phyloP scores from a whole-genome alignment of 2,888 invertebrate genomes.

The Tigriopus californicus region DNA sequence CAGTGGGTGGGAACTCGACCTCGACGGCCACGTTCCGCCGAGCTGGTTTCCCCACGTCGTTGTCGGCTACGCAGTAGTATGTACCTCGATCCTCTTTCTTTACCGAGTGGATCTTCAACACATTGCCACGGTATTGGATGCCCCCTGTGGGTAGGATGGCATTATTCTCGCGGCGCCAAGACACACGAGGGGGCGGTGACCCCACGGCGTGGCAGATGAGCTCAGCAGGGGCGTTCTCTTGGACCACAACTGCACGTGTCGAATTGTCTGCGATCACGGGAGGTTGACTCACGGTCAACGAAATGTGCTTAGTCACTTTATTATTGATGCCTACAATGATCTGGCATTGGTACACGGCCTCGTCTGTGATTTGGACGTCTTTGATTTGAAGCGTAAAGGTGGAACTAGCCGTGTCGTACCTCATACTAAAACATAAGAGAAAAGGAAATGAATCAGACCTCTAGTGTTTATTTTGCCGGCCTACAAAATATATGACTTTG shows the following conservation, averaged over 20 bases:
- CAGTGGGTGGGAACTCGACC: constrained; percentile 66
- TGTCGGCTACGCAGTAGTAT: constrained; percentile 62
- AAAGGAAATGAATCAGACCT: not conserved
- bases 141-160: constrained; percentile 77
- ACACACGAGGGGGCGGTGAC: constrained; percentile 61
- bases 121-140: constrained; percentile 51
- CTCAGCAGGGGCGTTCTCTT: constrained; percentile 51
- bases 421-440: constrained; percentile 20
- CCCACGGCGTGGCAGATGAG: constrained; percentile 77
- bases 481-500: no score
- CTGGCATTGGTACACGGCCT: constrained; percentile 70
- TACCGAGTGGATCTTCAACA: constrained; percentile 52
- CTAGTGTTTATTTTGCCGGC: no score
- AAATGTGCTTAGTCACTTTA: constrained; percentile 62
- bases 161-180: constrained; percentile 81
- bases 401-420: constrained; percentile 56
- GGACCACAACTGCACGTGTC: constrained; percentile 58
- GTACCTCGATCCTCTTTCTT: constrained; percentile 78
- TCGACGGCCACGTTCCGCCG: constrained; percentile 60
- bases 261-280: constrained; percentile 85
- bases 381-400: constrained; percentile 64
- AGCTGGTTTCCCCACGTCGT: constrained; percentile 51
- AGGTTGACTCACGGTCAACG: constrained; percentile 63
- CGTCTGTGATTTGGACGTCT: constrained; percentile 82
- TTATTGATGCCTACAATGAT: constrained; percentile 62